Base-by-base conservation (phyloP, 2,797 vertebrate species). In the Jordanella pulchra region DNA sequence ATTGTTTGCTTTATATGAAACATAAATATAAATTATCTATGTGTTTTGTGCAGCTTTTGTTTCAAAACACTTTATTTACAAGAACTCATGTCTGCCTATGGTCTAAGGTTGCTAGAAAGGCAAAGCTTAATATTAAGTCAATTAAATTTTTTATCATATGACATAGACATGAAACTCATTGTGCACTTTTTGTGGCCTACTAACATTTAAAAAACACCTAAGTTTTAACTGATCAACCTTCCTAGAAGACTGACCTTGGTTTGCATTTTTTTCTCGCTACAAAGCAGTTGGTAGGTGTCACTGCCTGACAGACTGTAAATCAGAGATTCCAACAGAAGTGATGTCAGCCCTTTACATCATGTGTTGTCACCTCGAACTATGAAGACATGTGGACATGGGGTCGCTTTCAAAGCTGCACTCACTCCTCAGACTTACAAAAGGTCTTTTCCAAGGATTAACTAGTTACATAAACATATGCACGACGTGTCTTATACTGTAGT, bases 281-380 rank as follows among this genome's bases (percentile, higher is more conserved):
- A 79, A 71, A 87, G 73, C 53, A 27, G 17, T 71, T 63, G 78
- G 83, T 89, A 67, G 83, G 78, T 74, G 72, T 71, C 70, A 72
- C 79, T 68, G 74, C 72, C 71, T 76, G 79, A 75, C 81, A 78
- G 79, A 76, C 79, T 0, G 17, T 92, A 89, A 91, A 91, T 93
- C 84, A 83, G 23, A 86, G 80, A 91, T 90, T 85, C 88, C 84
- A 78, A 84, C 75, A 83, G 75, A 86, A 83, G 86, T 91, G 88
- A 94, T 91, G 91, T 93, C 91, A 93, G 86, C 66, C 63, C 83
- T 89, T 90, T 88, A 86, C 91, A 89, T 93, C 89, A 84, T 85
- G 86, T 89, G 88, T 88, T 90, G 85, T 84, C 76, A 77, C 84
- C 84, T 82, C 85, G 77, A 67, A 65, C 76, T 74, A 79, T 73